Evolutionary conservation across 2,888 invertebrate species (phyloP).

Genomic region (Drosophila suboccidentalis): DNA sequence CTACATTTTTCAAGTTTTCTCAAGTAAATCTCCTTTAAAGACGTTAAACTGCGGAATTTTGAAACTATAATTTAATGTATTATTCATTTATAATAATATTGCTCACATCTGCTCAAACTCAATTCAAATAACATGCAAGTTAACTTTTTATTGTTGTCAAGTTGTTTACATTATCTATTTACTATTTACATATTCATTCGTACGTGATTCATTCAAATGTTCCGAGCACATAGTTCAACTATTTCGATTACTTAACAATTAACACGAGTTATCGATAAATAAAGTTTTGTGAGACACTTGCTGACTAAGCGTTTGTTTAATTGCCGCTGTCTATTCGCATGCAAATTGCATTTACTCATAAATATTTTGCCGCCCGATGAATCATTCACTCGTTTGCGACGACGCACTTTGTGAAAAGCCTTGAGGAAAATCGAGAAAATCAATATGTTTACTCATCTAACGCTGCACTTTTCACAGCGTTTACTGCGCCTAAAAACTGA

Average conservation of each 20-base stretch:
- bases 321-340: constrained; percentile 37
- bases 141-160: constrained; percentile 13
- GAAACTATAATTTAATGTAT: no score
- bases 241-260: constrained; percentile 12
- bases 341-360: constrained; percentile 56
- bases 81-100: background rate
- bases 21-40: no score
- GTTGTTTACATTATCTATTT: constrained; percentile 35
- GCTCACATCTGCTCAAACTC: constrained; percentile 44
- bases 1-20: no score
- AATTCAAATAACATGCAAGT: constrained; percentile 2
- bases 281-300: constrained; percentile 30
- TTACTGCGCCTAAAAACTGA: constrained; percentile 10
- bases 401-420: constrained; percentile 30
- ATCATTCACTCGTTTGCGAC: constrained; percentile 42
- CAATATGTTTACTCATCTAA: constrained; percentile 56
- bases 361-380: constrained; percentile 49
- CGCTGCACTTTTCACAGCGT: constrained; percentile 61
- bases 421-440: constrained; percentile 54
- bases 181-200: constrained; percentile 11
- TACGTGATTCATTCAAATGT: constrained; percentile 34
- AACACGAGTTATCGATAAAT: constrained; percentile 18
- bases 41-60: no score
- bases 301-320: constrained; percentile 61
- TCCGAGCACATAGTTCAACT: constrained; percentile 21